phyloP scores from a whole-genome alignment of 37 sponge, comb jelly and placozoan genomes.

The Hexactinellida sp. region DNA sequence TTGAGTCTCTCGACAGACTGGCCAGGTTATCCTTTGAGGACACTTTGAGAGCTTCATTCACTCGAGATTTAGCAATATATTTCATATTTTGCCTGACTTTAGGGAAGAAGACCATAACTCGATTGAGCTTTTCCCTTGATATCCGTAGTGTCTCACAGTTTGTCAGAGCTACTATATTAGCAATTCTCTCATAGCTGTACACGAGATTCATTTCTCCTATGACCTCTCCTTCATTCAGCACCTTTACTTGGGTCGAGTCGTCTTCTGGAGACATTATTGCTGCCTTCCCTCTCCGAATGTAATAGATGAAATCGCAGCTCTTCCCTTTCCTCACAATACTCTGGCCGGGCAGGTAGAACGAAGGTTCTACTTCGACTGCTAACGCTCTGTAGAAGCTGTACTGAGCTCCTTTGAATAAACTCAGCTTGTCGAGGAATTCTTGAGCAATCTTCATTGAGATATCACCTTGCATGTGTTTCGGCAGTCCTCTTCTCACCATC shows the following conservation, averaged over 20 bases:
- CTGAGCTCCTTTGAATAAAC: slow-evolving; percentile 7
- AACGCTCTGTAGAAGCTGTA: neutral
- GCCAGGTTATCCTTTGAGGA: neutral
- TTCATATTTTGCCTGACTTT: neutral
- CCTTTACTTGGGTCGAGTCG: neutral
- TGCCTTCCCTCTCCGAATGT: neutral
- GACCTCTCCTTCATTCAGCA: neutral
- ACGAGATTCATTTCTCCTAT: neutral
- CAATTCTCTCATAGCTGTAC: neutral
- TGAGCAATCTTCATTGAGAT: slow-evolving; percentile 8
- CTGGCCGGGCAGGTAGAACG: slow-evolving; percentile 44
- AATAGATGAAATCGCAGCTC: neutral
- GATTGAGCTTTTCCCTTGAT: neutral
- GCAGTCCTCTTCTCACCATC: neutral
- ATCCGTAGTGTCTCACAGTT: slow-evolving; percentile 6
- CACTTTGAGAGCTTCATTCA: neutral
- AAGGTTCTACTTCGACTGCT: slow-evolving; percentile 26
- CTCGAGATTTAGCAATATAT: neutral
- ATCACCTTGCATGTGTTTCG: slow-evolving; percentile 4
- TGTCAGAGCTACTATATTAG: neutral
- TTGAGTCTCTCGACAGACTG: neutral
- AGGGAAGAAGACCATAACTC: neutral
- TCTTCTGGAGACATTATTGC: neutral
- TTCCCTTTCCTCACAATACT: slow-evolving; percentile 45
- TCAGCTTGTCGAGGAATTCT: neutral